Evolutionary conservation across 2,888 invertebrate species (phyloP).

Genomic region (Gryllus longicercus): DNA sequence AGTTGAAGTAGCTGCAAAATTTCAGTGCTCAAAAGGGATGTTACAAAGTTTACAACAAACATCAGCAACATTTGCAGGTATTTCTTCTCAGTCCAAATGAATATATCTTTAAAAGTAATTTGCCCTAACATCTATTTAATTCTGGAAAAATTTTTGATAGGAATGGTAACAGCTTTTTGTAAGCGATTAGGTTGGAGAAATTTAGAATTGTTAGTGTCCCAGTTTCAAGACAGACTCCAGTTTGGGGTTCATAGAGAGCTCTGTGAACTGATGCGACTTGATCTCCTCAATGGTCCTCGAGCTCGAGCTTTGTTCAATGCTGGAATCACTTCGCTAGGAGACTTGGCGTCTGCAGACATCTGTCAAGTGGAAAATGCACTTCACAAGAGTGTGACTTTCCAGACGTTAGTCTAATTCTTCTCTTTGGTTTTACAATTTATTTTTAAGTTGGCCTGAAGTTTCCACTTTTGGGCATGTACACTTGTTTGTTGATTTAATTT

Average conservation of each 20-base stretch:
- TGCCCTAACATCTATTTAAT: not conserved
- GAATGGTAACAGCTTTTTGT: slow-evolving; percentile 96
- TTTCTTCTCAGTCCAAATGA: slow-evolving; percentile 29
- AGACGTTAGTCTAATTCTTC: slow-evolving; percentile 53
- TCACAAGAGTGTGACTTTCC: slow-evolving; percentile 76
- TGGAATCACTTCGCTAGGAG: slow-evolving; percentile 72
- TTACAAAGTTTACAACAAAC: slow-evolving; percentile 92
- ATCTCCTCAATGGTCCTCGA: slow-evolving; percentile 75
- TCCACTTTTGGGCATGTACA: too few relatives aligned
- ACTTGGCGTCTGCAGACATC: slow-evolving; percentile 71
- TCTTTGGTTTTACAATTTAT: not conserved
- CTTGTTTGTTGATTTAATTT: too few relatives aligned
- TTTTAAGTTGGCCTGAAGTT: not conserved
- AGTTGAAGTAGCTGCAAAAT: slow-evolving; percentile 75
- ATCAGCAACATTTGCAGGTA: slow-evolving; percentile 90
- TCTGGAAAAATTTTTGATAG: slow-evolving; percentile 48
- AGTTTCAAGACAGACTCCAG: slow-evolving; percentile 90
- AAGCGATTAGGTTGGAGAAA: slow-evolving; percentile 88
- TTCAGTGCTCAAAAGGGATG: slow-evolving; percentile 81
- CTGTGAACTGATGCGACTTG: slow-evolving; percentile 82
- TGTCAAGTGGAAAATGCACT: slow-evolving; percentile 71
- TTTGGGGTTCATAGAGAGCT: slow-evolving; percentile 92
- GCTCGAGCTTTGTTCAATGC: slow-evolving; percentile 80
- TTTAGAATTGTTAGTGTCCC: slow-evolving; percentile 81
- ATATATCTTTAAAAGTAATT: slow-evolving; percentile 24